Evolutionary conservation across 2,113 vertebrate species (phyloP).

Genomic region (Megaleporinus macrocephalus): DNA sequence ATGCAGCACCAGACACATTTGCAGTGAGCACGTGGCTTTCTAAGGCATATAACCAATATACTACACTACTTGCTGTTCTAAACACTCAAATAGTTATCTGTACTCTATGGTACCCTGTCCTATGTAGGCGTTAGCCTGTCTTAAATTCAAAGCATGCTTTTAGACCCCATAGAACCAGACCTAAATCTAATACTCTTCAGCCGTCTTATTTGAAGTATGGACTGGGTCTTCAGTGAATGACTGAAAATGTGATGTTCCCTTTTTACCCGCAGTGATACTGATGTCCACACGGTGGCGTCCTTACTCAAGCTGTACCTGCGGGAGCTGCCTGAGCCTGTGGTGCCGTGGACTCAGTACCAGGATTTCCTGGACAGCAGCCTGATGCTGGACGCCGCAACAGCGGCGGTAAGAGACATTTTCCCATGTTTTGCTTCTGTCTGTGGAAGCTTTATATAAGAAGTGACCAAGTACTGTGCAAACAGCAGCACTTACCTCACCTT

Average conservation of each 20-base stretch:
- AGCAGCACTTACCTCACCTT: neutral
- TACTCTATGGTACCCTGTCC: too few relatives aligned
- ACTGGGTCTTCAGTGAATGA: neutral
- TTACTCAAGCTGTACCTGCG: constrained; percentile 94
- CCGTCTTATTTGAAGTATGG: neutral
- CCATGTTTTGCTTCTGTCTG: neutral
- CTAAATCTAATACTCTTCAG: neutral
- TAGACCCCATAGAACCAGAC: too few relatives aligned
- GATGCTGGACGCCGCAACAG: constrained; percentile 71
- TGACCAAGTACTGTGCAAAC: neutral
- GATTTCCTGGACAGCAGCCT: constrained; percentile 88
- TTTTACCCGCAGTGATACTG: constrained; percentile 85
- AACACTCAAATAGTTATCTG: too few relatives aligned
- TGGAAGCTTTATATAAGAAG: neutral
- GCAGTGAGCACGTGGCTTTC: too few relatives aligned
- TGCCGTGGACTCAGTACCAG: constrained; percentile 94
- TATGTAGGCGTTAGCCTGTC: too few relatives aligned
- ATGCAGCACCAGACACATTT: too few relatives aligned
- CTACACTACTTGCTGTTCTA: too few relatives aligned
- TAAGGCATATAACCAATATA: too few relatives aligned
- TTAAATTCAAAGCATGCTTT: too few relatives aligned
- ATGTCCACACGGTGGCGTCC: constrained; percentile 99
- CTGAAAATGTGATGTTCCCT: neutral
- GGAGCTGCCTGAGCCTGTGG: constrained; percentile 91
- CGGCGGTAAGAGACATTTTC: constrained; percentile 71